Evolutionary conservation across 2,113 vertebrate species (phyloP).

Genomic region (Chrysemys picta): DNA sequence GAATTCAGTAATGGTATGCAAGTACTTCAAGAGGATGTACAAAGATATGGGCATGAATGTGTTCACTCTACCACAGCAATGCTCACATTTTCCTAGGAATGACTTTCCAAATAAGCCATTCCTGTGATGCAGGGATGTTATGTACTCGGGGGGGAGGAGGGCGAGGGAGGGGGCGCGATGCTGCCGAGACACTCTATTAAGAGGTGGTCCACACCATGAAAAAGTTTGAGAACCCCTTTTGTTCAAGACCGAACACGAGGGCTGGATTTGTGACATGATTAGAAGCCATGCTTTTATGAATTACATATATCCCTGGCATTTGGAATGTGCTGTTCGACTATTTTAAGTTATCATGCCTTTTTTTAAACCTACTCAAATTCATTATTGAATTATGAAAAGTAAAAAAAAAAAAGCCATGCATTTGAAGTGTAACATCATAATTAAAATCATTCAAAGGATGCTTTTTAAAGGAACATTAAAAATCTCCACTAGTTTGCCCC

Average conservation of each 20-base stretch:
- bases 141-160: neutral
- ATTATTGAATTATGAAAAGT: neutral
- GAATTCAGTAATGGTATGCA: neutral
- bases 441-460: neutral
- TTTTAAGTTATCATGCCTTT: neutral
- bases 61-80: accelerated
- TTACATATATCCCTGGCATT: neutral
- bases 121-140: neutral
- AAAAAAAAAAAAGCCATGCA: neutral
- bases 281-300: neutral
- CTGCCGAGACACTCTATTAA: accelerated
- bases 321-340: neutral
- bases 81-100: neutral
- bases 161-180: too few relatives aligned
- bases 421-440: neutral
- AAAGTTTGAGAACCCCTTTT: neutral
- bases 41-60: accelerated
- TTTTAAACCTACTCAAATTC: neutral
- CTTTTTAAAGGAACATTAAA: neutral
- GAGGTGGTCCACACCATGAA: accelerated
- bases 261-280: too few relatives aligned
- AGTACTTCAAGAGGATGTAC: neutral
- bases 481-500: neutral
- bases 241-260: neutral
- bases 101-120: neutral